These are phyloP conservation scores for Xestia c-nigrum DNA, from an alignment of 2,888 invertebrate species.

Conservation along the genomic window DNA sequence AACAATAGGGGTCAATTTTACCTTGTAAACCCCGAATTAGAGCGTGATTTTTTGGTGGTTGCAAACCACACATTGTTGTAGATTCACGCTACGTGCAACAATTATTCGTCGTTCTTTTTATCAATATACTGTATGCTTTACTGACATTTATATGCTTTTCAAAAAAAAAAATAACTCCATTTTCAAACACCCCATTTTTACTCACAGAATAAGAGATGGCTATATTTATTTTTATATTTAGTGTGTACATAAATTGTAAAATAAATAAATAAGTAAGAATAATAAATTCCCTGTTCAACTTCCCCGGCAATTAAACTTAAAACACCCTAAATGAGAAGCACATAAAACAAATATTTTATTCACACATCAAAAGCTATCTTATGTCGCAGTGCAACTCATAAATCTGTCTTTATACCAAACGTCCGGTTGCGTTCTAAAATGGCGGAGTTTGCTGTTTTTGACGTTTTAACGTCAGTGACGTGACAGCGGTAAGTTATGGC, in stretches of 20 bases:
- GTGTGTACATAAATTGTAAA: too few relatives aligned
- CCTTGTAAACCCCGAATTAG: too few relatives aligned
- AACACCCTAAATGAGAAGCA: conserved; percentile 29
- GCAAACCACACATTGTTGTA: too few relatives aligned
- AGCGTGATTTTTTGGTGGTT: too few relatives aligned
- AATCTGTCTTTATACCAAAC: conserved; percentile 60
- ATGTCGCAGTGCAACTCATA: conserved; percentile 60
- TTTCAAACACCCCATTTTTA: background rate
- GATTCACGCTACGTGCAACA: background rate
- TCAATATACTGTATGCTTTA: background rate
- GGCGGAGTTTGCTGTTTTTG: conserved; percentile 61
- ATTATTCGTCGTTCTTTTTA: background rate
- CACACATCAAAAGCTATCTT: conserved; percentile 62
- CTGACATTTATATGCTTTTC: background rate
- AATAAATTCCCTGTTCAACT: background rate
- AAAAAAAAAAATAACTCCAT: too few relatives aligned
- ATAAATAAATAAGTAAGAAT: too few relatives aligned
- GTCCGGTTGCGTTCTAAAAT: conserved; percentile 57
- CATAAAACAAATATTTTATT: conserved; percentile 44
- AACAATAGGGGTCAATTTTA: too few relatives aligned
- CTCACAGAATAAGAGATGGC: background rate
- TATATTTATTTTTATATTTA: background rate
- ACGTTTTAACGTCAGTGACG: conserved; percentile 65
- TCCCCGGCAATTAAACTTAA: conserved; percentile 41
- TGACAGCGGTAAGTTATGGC: conserved; percentile 63